Evolutionary conservation across 2,113 vertebrate species (phyloP).

Genomic region (Marcusenius ussheri): DNA sequence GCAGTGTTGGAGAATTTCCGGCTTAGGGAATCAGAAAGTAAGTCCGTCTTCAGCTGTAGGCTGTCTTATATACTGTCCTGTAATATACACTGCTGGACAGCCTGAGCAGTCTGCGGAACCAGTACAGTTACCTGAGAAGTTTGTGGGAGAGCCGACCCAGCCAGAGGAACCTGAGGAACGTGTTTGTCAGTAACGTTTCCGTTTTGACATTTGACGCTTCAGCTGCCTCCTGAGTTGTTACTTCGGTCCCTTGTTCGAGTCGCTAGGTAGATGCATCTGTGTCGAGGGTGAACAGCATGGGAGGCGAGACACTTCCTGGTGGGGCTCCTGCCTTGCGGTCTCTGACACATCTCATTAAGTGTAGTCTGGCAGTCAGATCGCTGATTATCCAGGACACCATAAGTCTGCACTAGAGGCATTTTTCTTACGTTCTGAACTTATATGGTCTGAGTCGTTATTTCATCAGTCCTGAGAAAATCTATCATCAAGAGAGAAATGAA

Average conservation of each 20-base stretch:
- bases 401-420: not conserved
- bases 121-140: not conserved
- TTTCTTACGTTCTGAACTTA: not conserved
- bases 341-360: not conserved
- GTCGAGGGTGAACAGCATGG: not conserved
- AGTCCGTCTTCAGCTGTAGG: not conserved
- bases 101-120: not conserved
- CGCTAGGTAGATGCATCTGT: not conserved
- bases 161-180: constrained; percentile 30
- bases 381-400: not conserved
- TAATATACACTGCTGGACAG: constrained; percentile 17
- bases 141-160: not conserved
- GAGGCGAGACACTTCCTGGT: not conserved
- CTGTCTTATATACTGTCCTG: not conserved
- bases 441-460: not conserved
- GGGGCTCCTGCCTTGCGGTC: not conserved
- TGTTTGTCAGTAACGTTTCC: not conserved
- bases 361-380: not conserved
- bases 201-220: not conserved
- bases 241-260: not conserved
- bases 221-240: not conserved
- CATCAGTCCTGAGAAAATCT: not conserved
- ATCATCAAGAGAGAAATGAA: not conserved
- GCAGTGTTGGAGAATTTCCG: not conserved
- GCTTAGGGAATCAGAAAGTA: not conserved